Evolutionary conservation across 2,888 invertebrate genomes (phyloP).

Genomic region (Linnaemya vulpina): DNA sequence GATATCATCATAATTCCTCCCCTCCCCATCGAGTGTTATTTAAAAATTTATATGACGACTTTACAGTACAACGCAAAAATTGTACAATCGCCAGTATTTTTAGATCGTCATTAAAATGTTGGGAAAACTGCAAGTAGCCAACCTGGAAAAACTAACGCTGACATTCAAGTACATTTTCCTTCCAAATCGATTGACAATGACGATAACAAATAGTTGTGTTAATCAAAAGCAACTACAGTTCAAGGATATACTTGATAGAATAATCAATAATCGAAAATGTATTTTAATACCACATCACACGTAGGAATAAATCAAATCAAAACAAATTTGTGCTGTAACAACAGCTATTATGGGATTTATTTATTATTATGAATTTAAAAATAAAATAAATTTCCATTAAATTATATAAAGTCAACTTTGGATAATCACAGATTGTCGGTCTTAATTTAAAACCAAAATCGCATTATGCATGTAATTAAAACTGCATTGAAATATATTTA

Average conservation of each 20-base stretch:
- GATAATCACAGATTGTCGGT: too few relatives aligned
- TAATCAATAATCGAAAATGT: constrained; percentile 56
- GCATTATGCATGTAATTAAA: too few relatives aligned
- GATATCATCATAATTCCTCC: too few relatives aligned
- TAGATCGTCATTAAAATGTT: constrained; percentile 34
- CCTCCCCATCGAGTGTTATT: neutral
- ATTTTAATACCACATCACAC: neutral
- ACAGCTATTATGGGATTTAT: neutral
- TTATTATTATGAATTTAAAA: too few relatives aligned
- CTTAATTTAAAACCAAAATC: too few relatives aligned
- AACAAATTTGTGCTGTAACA: neutral
- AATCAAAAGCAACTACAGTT: constrained; percentile 20
- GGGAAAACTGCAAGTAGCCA: neutral
- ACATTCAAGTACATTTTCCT: neutral
- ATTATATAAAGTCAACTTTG: too few relatives aligned
- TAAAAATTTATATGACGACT: neutral
- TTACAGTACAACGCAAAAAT: neutral
- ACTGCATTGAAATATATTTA: too few relatives aligned
- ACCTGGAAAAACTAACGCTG: neutral
- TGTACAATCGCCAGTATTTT: constrained; percentile 34
- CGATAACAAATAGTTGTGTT: neutral
- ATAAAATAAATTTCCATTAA: too few relatives aligned
- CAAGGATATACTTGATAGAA: constrained; percentile 50
- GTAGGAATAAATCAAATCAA: constrained; percentile 3
- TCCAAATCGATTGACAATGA: neutral